Evolutionary conservation across 1,140 invertebrate genomes (phyloP).

Genomic region (Hydropsyche tenuis): DNA sequence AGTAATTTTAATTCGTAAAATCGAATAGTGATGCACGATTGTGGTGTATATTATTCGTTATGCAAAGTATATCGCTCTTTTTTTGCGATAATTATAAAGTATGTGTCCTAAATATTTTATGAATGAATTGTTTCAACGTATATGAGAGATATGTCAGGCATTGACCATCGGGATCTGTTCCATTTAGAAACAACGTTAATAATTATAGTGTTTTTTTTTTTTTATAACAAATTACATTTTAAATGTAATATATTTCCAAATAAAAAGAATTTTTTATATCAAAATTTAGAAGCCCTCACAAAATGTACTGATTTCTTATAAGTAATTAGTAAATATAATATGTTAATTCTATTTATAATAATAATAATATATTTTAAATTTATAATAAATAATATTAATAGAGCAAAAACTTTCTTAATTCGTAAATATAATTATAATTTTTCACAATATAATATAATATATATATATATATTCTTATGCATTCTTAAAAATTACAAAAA

Average conservation of each 20-base stretch:
- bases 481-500: not conserved
- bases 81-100: not conserved
- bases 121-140: not conserved
- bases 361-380: not conserved
- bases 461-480: constrained; percentile 1
- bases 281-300: constrained; percentile 24
- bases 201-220: not conserved
- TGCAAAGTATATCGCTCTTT: too few species aligned
- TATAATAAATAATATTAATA: not conserved
- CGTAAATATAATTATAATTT: not conserved
- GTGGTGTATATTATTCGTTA: too few species aligned
- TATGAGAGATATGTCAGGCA: constrained; percentile 43
- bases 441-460: not conserved
- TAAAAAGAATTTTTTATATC: constrained; percentile 6
- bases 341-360: not conserved
- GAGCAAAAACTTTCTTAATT: constrained; percentile 13
- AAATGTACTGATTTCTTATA: constrained; percentile 17
- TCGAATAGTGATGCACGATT: too few species aligned
- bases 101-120: constrained; percentile 8
- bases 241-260: constrained; percentile 1
- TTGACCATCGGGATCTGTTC: constrained; percentile 44
- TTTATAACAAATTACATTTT: constrained; percentile 16
- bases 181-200: constrained; percentile 42
- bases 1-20: too few species aligned
- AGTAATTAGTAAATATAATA: constrained; percentile 11